These are phyloP conservation scores for Troides oblongomaculatus DNA, from an alignment of 2,888 invertebrate genomes.

Conservation along the genomic window DNA sequence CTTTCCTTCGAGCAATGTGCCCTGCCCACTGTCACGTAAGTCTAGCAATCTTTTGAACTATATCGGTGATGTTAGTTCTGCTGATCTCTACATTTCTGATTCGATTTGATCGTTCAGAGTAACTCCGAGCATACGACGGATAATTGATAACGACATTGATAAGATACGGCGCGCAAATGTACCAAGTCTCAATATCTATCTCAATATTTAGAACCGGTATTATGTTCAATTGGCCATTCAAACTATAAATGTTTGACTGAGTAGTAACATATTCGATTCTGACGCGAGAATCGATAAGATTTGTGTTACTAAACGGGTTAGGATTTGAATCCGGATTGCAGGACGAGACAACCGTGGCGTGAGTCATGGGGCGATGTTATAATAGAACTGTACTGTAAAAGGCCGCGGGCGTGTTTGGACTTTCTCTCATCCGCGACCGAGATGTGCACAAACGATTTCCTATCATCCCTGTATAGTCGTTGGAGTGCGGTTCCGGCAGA, in stretches of 20 bases:
- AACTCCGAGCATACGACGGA: not conserved
- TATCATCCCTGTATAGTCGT: constrained; percentile 2
- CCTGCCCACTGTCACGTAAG: too few relatives aligned
- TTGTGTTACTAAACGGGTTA: not conserved
- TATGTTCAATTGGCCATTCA: constrained; percentile 1
- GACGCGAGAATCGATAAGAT: not conserved
- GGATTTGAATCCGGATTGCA: not conserved
- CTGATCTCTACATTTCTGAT: too few relatives aligned
- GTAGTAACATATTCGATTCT: not conserved
- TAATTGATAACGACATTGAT: not conserved
- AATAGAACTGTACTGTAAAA: constrained; percentile 7
- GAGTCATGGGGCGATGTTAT: constrained; percentile 1
- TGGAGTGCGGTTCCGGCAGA: constrained; percentile 15
- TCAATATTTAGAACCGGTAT: not conserved
- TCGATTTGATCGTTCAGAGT: too few relatives aligned
- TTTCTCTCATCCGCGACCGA: constrained; percentile 12
- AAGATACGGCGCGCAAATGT: not conserved
- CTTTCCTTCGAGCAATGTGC: too few relatives aligned
- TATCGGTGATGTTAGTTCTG: too few relatives aligned
- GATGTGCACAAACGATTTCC: constrained; percentile 8
- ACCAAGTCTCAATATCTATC: not conserved
- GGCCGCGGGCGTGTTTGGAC: constrained; percentile 8
- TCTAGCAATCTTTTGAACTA: too few relatives aligned
- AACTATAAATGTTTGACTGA: not conserved
- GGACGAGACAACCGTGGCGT: not conserved